Percentiles rank a stretch among this genome's conserved stretches.
These are phyloP conservation scores for Parazoanthus darwini DNA, from an alignment of 92 coral and sea anemone species.

Conservation along the genomic window DNA sequence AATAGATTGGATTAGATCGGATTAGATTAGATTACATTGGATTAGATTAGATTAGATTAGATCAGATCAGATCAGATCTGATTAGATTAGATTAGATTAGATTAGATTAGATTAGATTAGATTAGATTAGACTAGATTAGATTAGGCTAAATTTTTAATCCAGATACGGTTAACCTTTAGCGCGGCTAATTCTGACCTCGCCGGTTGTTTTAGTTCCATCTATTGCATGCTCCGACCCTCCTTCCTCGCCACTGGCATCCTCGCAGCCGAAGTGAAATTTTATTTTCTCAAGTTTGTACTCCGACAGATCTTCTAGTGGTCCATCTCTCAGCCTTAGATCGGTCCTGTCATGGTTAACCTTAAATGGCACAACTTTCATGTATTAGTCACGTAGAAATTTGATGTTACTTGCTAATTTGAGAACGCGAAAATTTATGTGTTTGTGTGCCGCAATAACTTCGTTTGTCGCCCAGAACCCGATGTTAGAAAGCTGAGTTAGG, in stretches of 20 bases:
- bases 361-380: not conserved
- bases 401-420: not conserved
- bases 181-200: constrained; percentile 37
- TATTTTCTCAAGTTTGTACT: constrained; percentile 42
- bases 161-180: too few relatives aligned
- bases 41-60: too few relatives aligned
- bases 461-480: too few relatives aligned
- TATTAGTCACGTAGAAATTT: not conserved
- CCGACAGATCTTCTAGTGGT: constrained; percentile 41
- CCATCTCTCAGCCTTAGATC: constrained; percentile 51
- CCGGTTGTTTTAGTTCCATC: constrained; percentile 46
- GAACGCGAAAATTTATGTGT: not conserved
- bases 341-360: constrained; percentile 27
- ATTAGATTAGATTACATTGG: too few relatives aligned
- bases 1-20: too few relatives aligned
- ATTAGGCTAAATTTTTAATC: too few relatives aligned
- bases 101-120: too few relatives aligned
- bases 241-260: constrained; percentile 19
- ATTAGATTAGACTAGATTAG: too few relatives aligned
- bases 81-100: too few relatives aligned
- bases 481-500: too few relatives aligned
- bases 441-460: too few relatives aligned
- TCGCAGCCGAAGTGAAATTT: constrained; percentile 55
- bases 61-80: too few relatives aligned
- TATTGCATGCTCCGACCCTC: constrained; percentile 55